Evolutionary conservation across 2,888 invertebrate species (phyloP).

Genomic region (Drosophila tripunctata): DNA sequence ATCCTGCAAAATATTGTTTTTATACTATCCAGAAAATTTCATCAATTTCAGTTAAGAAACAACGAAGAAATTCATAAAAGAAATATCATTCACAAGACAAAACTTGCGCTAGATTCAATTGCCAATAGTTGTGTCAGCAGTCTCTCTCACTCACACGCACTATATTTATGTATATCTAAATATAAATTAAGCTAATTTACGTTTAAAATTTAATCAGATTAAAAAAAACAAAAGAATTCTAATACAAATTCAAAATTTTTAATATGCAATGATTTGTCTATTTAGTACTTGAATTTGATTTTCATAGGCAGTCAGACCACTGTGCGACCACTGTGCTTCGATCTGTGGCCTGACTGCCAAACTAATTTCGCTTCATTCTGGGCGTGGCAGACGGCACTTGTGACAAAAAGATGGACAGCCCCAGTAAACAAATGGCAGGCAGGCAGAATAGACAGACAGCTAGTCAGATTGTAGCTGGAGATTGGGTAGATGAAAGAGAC

Average conservation of each 20-base stretch:
- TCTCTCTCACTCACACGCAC: no score
- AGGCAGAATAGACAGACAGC: constrained; percentile 42
- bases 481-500: not conserved
- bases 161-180: no score
- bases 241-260: not conserved
- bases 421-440: constrained; percentile 71
- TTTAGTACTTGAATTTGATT: not conserved
- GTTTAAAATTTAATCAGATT: not conserved
- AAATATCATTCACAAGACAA: no score
- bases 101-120: no score
- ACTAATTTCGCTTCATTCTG: constrained; percentile 68
- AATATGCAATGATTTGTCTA: not conserved
- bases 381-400: constrained; percentile 68
- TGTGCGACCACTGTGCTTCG: constrained; percentile 44
- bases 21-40: no score
- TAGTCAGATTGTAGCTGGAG: constrained; percentile 22
- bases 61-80: no score
- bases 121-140: no score
- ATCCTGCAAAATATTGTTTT: no score
- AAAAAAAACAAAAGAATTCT: not conserved
- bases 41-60: no score
- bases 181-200: no score
- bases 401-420: constrained; percentile 76
- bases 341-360: constrained; percentile 52
- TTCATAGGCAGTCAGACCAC: not conserved